These are phyloP conservation scores for Leptobrachium ailaonicum DNA, from an alignment of 2,113 vertebrate species.

Conservation along the genomic window DNA sequence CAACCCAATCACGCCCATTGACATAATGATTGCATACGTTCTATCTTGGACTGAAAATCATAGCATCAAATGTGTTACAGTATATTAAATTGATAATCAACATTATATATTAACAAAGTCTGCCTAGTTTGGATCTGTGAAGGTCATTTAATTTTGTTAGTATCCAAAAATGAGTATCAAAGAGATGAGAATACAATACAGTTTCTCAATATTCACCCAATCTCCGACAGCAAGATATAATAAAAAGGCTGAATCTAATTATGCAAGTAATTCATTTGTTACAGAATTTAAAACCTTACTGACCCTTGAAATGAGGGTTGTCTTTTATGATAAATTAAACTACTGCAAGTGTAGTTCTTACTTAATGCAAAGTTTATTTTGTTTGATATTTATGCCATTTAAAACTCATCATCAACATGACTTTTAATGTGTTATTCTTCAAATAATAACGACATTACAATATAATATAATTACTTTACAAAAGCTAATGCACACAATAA, in stretches of 20 bases:
- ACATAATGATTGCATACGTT: too few species aligned
- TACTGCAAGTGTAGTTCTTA: background rate
- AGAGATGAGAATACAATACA: background rate
- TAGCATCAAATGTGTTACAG: background rate
- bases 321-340: conserved; percentile 3
- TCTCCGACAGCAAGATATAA: background rate
- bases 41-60: background rate
- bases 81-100: background rate
- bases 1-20: too few species aligned
- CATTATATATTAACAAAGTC: background rate
- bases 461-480: too few species aligned
- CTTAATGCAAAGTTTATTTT: background rate
- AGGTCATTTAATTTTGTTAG: background rate
- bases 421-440: too few species aligned
- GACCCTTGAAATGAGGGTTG: conserved; percentile 8
- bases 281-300: conserved; percentile 4
- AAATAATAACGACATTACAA: too few species aligned
- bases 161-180: background rate
- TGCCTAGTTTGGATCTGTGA: background rate
- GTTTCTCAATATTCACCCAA: background rate
- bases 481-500: too few species aligned
- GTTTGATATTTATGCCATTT: background rate
- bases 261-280: conserved; percentile 11
- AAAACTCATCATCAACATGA: too few species aligned
- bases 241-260: background rate